Conservation (phyloP, 2,888 invertebrate species). For the Tethea ocularis region DNA sequence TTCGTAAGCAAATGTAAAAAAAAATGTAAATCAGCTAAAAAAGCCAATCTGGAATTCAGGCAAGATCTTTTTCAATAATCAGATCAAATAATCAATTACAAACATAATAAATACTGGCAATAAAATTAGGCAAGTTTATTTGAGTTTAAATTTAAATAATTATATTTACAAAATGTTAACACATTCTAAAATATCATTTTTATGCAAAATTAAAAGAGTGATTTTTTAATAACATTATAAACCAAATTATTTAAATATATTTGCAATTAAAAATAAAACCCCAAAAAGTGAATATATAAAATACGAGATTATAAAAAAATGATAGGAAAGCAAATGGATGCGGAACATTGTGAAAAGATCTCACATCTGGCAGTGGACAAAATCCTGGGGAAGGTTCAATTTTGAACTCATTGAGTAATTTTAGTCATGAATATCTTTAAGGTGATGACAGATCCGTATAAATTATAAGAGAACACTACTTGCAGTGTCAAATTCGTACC, state of each 20-base stretch:
- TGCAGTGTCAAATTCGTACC: neutral
- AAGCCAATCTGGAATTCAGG: slow-evolving; percentile 28
- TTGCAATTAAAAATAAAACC: no score
- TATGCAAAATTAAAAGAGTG: neutral
- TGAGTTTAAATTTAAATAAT: slow-evolving; percentile 10
- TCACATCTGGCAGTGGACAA: slow-evolving; percentile 25
- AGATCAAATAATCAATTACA: slow-evolving; percentile 12
- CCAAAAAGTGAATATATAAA: neutral
- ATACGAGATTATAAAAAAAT: neutral
- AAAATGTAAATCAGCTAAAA: neutral
- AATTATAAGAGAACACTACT: slow-evolving; percentile 13
- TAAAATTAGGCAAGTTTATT: slow-evolving; percentile 23
- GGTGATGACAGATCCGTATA: slow-evolving; percentile 14
- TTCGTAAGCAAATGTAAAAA: neutral
- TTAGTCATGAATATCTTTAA: slow-evolving; percentile 27
- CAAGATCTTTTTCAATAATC: slow-evolving; percentile 52
- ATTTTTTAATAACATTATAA: neutral
- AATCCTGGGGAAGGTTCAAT: slow-evolving; percentile 23
- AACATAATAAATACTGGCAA: slow-evolving; percentile 28
- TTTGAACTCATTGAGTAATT: slow-evolving; percentile 29
- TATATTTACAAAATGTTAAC: slow-evolving; percentile 11
- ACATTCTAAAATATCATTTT: slow-evolving; percentile 2
- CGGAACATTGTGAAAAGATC: slow-evolving; percentile 16
- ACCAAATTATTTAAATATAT: no score
- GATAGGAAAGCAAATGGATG: neutral